Base-by-base conservation (phyloP, 2,888 invertebrate species). In the Trichopoda pennipes region DNA sequence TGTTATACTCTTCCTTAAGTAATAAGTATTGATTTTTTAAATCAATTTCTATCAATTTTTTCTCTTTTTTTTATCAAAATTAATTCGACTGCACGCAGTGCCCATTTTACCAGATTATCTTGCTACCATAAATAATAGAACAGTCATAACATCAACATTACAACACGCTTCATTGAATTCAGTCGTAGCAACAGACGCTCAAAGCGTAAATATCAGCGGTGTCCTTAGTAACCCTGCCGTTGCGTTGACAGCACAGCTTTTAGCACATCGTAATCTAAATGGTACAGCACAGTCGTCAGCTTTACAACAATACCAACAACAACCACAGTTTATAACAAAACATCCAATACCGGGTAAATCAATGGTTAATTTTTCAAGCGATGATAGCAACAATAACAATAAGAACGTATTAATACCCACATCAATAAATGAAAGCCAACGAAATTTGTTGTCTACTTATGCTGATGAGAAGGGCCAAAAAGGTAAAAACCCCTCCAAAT, bases 61-160 rank as follows among this genome's bases (percentile, higher is more conserved):
- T 23, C 14, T 35, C 69, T 61, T 23, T 81, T 23, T 66, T 53
- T 70, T 74, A 73, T 73, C 32, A 63, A 79, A 82, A 76, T 73
- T 72, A 61, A 82, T 84, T 82, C n/a, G 55, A 73, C 69, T 78
- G 56, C 79, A 53, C 74, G 32, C 91, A 96, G 96, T 96, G 84
- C 96, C 96, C 51, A 96, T 96, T 85, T 93, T 96, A 85, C 96
- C 96, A 14, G 95, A 95, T 90, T 95, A 94, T 89, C 92, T 96
- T 83, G 94, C 94, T 86, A 92, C 92, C 70, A 92, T 93, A 84
- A 92, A 92, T 85, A 89, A 91, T 49, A 92, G 92, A 85, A 87
- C 89, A 66, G 60, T 56, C 49, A 35, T 35, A 68, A 44, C 58
- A 35, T 28, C 70, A 58, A 63, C 78, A 68, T 79, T 76, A 76